A percentile compares a stretch with the other conserved stretches of the same genome.
Evolutionary conservation across 1,140 invertebrate species (phyloP).

Genomic region (Spodoptera frugiperda): DNA sequence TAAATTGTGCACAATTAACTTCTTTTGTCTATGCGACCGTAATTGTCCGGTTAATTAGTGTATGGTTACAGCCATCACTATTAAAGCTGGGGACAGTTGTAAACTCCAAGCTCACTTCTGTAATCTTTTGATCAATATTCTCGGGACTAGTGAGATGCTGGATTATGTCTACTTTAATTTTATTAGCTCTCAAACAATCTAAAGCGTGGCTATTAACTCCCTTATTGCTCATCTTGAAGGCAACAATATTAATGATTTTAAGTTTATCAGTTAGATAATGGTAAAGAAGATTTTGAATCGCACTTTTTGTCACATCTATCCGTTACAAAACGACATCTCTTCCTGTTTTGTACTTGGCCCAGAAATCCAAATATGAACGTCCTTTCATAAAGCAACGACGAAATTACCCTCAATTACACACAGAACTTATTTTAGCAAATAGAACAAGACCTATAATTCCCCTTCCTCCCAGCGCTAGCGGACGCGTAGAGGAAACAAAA

Average conservation of each 20-base stretch:
- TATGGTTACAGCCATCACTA: slow-evolving; percentile 28
- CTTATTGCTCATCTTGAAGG: slow-evolving; percentile 1
- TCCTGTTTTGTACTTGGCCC: neutral
- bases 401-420: slow-evolving; percentile 27
- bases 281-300: too few species aligned
- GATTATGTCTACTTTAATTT: slow-evolving; percentile 23
- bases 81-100: slow-evolving; percentile 28
- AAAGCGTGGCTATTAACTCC: slow-evolving; percentile 5
- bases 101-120: slow-evolving; percentile 19
- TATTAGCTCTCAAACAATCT: slow-evolving; percentile 35
- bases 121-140: slow-evolving; percentile 42
- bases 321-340: neutral
- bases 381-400: slow-evolving; percentile 9
- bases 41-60: slow-evolving; percentile 34
- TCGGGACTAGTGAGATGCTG: neutral
- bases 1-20: slow-evolving; percentile 24
- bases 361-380: slow-evolving; percentile 1
- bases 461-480: neutral
- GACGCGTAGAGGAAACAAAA: slow-evolving; percentile 23
- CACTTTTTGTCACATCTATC: too few species aligned
- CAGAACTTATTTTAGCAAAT: slow-evolving; percentile 4
- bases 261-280: too few species aligned
- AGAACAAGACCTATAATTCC: neutral
- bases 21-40: slow-evolving; percentile 20
- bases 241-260: neutral